These are phyloP conservation scores for Epinotia bilunana DNA, from an alignment of 2,888 invertebrate species.

Conservation along the genomic window DNA sequence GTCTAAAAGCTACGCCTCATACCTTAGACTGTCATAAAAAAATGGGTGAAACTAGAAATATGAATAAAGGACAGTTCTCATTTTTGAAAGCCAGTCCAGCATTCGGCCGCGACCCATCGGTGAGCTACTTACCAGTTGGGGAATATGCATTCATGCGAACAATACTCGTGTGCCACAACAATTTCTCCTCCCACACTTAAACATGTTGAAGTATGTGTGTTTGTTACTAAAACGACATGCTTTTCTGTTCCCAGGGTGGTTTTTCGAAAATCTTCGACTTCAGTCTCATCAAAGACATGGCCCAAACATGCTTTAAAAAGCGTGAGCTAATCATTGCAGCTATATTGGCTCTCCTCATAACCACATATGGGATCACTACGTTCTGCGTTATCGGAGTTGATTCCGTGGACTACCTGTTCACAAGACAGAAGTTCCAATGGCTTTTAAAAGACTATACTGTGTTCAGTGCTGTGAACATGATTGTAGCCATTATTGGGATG, in stretches of 20 bases:
- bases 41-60: too few species aligned
- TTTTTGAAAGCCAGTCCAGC: too few species aligned
- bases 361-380: constrained; percentile 35
- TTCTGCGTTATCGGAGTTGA: constrained; percentile 34
- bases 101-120: too few species aligned
- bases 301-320: constrained; percentile 40
- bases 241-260: constrained; percentile 40
- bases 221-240: neutral
- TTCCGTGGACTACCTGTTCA: constrained; percentile 46
- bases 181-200: neutral
- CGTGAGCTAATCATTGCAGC: constrained; percentile 8
- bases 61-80: too few species aligned
- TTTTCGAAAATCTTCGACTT: constrained; percentile 39
- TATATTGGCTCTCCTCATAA: constrained; percentile 38
- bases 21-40: too few species aligned
- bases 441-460: constrained; percentile 46
- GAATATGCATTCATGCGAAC: too few species aligned
- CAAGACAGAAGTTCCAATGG: constrained; percentile 47
- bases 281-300: constrained; percentile 36
- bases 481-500: constrained; percentile 44
- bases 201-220: neutral
- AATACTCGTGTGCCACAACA: too few species aligned
- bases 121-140: too few species aligned
- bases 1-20: too few species aligned
- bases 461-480: constrained; percentile 45